These are phyloP conservation scores for Sinella curviseta DNA, from an alignment of 1,140 invertebrate species.

Conservation along the genomic window DNA sequence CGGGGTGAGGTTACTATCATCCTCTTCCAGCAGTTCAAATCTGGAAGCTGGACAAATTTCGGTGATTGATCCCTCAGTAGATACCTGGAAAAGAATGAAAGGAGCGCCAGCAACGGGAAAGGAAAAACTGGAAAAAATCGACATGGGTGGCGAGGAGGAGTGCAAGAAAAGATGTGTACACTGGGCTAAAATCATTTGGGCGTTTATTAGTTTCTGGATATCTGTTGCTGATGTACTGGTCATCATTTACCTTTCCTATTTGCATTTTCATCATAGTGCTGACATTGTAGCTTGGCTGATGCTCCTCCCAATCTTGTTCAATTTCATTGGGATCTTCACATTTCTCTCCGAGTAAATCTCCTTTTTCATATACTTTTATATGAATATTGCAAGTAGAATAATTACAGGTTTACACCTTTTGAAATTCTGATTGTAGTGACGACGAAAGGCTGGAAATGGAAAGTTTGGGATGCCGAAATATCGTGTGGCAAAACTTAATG, in stretches of 20 bases:
- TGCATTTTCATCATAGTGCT: constrained; percentile 33
- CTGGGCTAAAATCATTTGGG: constrained; percentile 29
- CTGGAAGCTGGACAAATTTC: neutral
- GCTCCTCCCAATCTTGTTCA: constrained; percentile 37
- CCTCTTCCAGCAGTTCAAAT: neutral
- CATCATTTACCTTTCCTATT: constrained; percentile 35
- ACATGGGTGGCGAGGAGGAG: neutral
- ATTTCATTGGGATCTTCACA: constrained; percentile 42
- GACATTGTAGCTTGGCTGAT: constrained; percentile 38
- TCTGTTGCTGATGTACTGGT: constrained; percentile 33
- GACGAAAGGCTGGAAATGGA: constrained; percentile 33
- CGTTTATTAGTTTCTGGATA: constrained; percentile 38
- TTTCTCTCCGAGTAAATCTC: constrained; percentile 35
- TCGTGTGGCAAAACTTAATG: constrained; percentile 29
- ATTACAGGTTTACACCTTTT: neutral
- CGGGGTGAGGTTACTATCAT: neutral
- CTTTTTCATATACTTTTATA: too few relatives aligned
- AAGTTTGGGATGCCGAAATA: constrained; percentile 10
- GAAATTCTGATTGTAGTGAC: constrained; percentile 11
- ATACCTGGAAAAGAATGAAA: neutral
- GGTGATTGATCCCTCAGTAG: neutral
- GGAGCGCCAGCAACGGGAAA: neutral
- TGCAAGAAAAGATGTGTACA: neutral
- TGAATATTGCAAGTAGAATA: neutral
- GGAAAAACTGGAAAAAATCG: neutral